Evolutionary conservation across 2,888 invertebrate genomes (phyloP).

Genomic region (Metallyticus violacea): DNA sequence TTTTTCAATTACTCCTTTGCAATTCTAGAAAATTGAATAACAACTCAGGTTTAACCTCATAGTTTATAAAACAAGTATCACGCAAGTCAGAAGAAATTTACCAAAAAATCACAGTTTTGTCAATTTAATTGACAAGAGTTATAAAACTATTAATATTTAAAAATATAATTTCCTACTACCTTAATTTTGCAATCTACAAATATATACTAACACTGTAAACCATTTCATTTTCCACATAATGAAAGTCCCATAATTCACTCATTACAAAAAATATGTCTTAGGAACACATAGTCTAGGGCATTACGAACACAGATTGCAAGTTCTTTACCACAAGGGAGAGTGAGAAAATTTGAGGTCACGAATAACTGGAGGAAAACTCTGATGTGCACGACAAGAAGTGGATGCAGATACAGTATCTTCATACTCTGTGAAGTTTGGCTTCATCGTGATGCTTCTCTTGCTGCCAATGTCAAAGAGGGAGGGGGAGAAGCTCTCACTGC

Average conservation of each 20-base stretch:
- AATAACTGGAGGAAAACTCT: conserved; percentile 38
- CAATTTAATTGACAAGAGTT: neutral
- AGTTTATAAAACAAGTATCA: neutral
- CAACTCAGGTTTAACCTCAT: too few relatives aligned
- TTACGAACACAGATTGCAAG: neutral
- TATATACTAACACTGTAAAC: neutral
- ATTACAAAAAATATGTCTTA: neutral
- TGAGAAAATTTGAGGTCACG: conserved; percentile 77
- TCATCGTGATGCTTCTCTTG: neutral
- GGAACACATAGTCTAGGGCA: neutral
- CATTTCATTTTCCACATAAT: neutral
- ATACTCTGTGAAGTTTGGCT: neutral
- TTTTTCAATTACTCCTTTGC: neutral
- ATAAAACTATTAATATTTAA: neutral
- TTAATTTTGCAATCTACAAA: neutral
- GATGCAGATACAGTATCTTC: neutral
- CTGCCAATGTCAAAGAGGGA: neutral
- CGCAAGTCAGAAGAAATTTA: neutral
- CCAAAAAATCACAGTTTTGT: neutral
- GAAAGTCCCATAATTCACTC: neutral
- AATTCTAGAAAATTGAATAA: neutral
- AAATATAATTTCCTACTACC: neutral
- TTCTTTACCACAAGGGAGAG: conserved; percentile 68
- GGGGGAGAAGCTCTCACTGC: neutral
- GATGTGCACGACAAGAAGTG: neutral